Base-by-base conservation (phyloP, 2,888 invertebrate species). In the Branchellion lobata region DNA sequence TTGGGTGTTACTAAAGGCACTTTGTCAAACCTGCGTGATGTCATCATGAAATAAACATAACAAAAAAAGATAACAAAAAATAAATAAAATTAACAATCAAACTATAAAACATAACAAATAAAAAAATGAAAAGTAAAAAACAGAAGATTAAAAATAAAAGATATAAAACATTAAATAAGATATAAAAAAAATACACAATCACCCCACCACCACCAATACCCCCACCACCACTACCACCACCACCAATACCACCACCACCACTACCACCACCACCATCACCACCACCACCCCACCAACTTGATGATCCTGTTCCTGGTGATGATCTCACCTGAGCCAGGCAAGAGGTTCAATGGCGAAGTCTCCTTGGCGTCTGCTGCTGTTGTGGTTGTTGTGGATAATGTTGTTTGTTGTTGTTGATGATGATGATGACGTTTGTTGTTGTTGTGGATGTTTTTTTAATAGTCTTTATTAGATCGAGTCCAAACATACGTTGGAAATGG, bases 1-100 rank as follows among this genome's bases (percentile, higher is more conserved):
- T 97, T 98, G 1, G 99, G 99, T 0, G 99, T 99, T 33, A 98
- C 93, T 79, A 99, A 90, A 1, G 98, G 97, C 31, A 99, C 98
- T 81, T 91, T 90, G 82, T 96, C 94, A 89, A 99, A 97, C 82
- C 92, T 91, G 85, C 94, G n/a, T 34, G 40, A 21, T 34, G 29
- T 27, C 27, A 33, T 73, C 33, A 69, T 47, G 8, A 73, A 79
- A 31, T 34, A 18, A n/a, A 78, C 11, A 31, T 27, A 47, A 47
- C 8, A n/a, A 74, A 47, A 74, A 14, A 47, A 47, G 47, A 40
- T 40, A 51, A 47, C 3, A 27, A 29, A 11, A 65, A 65, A 65
- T 65, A 29, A 21, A 27, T 11, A 21, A 27, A 65, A 27, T n/a
- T 11, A 65, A 65, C 3, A 8, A 27, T 5, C 8, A n/a, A 65